A percentile compares a stretch with the other conserved stretches of the same genome.
These are phyloP conservation scores for Melopsittacus undulatus DNA, from an alignment of 2,797 vertebrate genomes.

Conservation along the genomic window DNA sequence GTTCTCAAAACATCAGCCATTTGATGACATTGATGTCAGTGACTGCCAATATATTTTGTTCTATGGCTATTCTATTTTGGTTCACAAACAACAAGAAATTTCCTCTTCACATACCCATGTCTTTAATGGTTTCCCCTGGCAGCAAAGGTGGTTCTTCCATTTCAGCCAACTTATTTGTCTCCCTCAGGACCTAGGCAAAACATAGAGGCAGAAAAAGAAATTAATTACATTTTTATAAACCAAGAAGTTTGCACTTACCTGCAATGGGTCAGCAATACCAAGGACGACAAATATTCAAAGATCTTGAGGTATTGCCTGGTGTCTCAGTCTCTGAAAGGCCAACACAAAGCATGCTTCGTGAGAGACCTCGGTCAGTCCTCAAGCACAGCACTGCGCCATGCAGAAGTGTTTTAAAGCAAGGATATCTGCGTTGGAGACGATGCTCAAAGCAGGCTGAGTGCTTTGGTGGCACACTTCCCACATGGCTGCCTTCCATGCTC, in stretches of 20 bases:
- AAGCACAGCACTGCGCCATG: rapidly evolving
- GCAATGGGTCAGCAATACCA: background rate
- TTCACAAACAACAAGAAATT: background rate
- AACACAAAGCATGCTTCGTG: background rate
- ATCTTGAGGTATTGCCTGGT: background rate
- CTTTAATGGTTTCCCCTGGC: conserved; percentile 91
- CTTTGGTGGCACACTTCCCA: background rate
- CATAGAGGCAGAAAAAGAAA: background rate
- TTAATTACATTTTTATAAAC: background rate
- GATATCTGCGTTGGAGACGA: background rate
- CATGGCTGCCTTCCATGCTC: background rate
- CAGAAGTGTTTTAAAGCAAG: background rate
- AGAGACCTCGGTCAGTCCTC: background rate
- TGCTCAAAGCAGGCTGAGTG: background rate
- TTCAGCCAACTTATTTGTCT: conserved; percentile 85
- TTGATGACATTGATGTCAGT: background rate
- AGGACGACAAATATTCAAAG: background rate
- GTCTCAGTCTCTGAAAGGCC: background rate
- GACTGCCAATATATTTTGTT: background rate
- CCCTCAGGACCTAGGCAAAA: conserved; percentile 80
- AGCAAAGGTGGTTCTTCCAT: conserved; percentile 91
- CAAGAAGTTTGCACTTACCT: background rate
- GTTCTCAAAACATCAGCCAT: background rate
- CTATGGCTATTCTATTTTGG: background rate
- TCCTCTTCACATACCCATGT: conserved; percentile 78